Base-by-base conservation (phyloP, 2,797 vertebrate species). In the Phrynocephalus forsythii region DNA sequence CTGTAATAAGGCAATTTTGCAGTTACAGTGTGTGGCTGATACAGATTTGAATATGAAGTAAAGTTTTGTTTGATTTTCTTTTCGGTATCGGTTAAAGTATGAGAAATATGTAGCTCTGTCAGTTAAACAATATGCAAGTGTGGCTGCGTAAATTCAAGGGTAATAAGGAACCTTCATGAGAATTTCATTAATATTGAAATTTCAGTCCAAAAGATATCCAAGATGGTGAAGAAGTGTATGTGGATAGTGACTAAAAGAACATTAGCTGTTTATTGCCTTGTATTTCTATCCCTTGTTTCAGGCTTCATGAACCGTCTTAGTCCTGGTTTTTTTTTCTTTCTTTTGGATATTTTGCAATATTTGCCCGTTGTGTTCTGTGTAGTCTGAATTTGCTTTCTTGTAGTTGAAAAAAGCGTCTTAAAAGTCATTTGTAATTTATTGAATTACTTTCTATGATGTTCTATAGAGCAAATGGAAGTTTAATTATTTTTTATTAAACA, bases 401-500 rank as follows among this genome's bases (percentile, higher is more conserved):
- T 99, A 99, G 98, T 99, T 98, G 97, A 98, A 98, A 44, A 97
- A 98, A 97, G 95, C 96, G 97, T 99, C 98, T 99, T 98, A 98
- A 97, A 98, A 99, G 98, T 99, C 97, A 98, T 99, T 99, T 99
- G 98, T 99, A 99, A 99, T 99, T 99, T 99, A 99, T 99, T 99
- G 98, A 99, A 98, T 99, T 99, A 98, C 98, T 99, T 99, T 99
- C 98, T 99, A 99, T 99, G 98, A 99, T 99, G 98, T 99, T 99
- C 98, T 99, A 99, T 99, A 99, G 98, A 99, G 98, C 98, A 99
- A 99, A 99, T 98, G 98, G 98, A 99, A 98, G 98, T 98, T 99
- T 99, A 99, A 99, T 99, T 99, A 99, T 99, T 99, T 99, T 97
- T 99, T 99, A 99, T 99, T 99, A 99, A 99, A 99, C 98, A 99